Percentiles rank a stretch among this genome's conserved stretches.
phyloP scores from a whole-genome alignment of 1,140 invertebrate genomes.

The Dryas iulia region DNA sequence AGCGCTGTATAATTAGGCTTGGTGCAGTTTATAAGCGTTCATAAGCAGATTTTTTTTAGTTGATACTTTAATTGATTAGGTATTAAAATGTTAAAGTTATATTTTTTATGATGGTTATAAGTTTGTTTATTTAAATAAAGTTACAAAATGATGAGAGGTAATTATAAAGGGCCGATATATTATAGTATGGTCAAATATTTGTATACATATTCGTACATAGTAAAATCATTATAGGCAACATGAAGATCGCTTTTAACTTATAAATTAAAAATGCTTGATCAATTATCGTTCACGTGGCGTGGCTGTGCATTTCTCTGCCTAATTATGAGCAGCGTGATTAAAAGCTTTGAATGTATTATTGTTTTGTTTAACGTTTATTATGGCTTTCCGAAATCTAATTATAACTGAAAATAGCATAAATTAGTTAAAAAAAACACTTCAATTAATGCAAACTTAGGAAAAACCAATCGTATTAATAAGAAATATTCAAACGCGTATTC shows the following conservation, averaged over 20 bases:
- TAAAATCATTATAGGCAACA: too few species aligned
- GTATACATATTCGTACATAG: too few species aligned
- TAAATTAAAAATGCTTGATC: conserved; percentile 12
- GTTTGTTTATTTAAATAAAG: neutral
- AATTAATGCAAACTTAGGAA: conserved; percentile 3
- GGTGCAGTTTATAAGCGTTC: conserved; percentile 36
- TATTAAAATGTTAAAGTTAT: neutral
- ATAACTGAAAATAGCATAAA: neutral
- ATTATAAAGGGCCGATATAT: too few species aligned
- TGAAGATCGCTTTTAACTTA: conserved; percentile 17
- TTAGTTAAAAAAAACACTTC: neutral
- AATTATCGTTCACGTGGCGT: conserved; percentile 57
- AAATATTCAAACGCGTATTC: conserved; percentile 16
- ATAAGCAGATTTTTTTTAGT: neutral
- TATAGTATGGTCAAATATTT: too few species aligned
- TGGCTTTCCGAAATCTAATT: too few species aligned
- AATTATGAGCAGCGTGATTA: conserved; percentile 56
- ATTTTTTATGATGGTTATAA: neutral
- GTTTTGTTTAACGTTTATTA: neutral
- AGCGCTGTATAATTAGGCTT: conserved; percentile 57
- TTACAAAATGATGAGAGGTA: too few species aligned
- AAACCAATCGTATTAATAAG: conserved; percentile 22
- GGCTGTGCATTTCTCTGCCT: conserved; percentile 69
- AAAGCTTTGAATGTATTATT: conserved; percentile 18
- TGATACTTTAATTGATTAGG: neutral